Conservation (phyloP, 2,888 invertebrate species). For the Hecatera dysodea region DNA sequence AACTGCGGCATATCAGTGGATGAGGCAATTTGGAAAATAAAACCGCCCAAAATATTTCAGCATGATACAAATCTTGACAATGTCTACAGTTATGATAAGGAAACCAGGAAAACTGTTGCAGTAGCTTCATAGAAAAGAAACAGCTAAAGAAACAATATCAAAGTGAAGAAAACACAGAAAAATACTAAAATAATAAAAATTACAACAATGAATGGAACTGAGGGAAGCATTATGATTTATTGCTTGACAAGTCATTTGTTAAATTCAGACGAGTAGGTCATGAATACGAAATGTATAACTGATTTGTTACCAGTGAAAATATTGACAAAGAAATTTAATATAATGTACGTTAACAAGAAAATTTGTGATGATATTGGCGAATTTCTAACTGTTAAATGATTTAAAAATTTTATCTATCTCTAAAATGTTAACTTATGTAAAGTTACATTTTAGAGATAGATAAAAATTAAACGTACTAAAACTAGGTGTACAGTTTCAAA, state of each 20-base stretch:
- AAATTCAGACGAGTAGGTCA: conserved; percentile 17
- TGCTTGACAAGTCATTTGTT: too few species aligned
- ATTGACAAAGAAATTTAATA: fast-evolving
- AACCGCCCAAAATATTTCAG: conserved; percentile 16
- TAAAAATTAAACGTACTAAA: background rate
- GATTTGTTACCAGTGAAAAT: background rate
- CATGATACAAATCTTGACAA: conserved; percentile 33
- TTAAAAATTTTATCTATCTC: too few species aligned
- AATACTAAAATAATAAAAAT: conserved; percentile 34
- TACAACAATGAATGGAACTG: conserved; percentile 11
- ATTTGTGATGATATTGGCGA: background rate
- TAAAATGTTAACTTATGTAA: too few species aligned
- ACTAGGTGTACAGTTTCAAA: background rate
- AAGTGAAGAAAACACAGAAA: background rate
- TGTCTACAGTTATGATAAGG: conserved; percentile 10
- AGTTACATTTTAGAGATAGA: background rate
- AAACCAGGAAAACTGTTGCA: background rate
- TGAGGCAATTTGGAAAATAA: conserved; percentile 58
- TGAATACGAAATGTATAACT: background rate
- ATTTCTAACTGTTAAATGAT: background rate
- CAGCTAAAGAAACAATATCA: conserved; percentile 14
- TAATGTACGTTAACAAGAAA: background rate
- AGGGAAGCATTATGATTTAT: conserved; percentile 25
- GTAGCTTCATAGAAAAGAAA: background rate
- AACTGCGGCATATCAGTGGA: conserved; percentile 57